Evolutionary conservation across 2,888 invertebrate genomes (phyloP).

Genomic region (Epinotia ramella): DNA sequence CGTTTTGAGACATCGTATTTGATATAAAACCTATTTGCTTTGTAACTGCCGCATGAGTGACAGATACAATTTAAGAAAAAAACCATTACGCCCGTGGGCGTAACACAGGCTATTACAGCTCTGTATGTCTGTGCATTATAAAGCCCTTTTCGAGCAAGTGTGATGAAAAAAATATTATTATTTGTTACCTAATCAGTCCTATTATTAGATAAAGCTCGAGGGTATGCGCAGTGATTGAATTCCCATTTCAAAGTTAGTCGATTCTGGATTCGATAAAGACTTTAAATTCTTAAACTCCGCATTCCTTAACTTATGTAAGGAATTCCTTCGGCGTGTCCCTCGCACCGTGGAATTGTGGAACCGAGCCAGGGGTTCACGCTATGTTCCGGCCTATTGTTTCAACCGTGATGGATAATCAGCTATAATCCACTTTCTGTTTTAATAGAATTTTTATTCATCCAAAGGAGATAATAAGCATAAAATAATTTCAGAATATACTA

Average conservation of each 20-base stretch:
- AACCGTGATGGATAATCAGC: slow-evolving; percentile 23
- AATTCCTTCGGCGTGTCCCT: slow-evolving; percentile 18
- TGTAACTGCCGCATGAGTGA: too few species aligned
- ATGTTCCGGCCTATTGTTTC: slow-evolving; percentile 33
- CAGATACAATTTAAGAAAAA: too few species aligned
- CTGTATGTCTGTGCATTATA: too few species aligned
- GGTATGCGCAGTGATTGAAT: slow-evolving; percentile 12
- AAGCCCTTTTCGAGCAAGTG: too few species aligned
- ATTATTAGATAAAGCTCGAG: neutral
- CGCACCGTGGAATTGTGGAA: neutral
- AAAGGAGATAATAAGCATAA: slow-evolving; percentile 8
- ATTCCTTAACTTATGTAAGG: slow-evolving; percentile 14
- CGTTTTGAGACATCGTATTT: too few species aligned
- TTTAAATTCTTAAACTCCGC: slow-evolving; percentile 28
- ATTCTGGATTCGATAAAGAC: slow-evolving; percentile 17
- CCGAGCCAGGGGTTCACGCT: neutral
- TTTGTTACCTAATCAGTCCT: too few species aligned
- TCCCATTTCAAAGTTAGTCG: slow-evolving; percentile 27
- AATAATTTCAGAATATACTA: slow-evolving; percentile 16
- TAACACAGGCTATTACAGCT: too few species aligned
- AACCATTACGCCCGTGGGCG: too few species aligned
- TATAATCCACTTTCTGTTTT: slow-evolving; percentile 19
- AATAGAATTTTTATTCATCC: slow-evolving; percentile 13
- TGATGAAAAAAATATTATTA: too few species aligned
- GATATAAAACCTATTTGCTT: too few species aligned